These are phyloP conservation scores for Notoglanidium macrostoma DNA, from an alignment of 2,797 vertebrate genomes.

Conservation along the genomic window DNA sequence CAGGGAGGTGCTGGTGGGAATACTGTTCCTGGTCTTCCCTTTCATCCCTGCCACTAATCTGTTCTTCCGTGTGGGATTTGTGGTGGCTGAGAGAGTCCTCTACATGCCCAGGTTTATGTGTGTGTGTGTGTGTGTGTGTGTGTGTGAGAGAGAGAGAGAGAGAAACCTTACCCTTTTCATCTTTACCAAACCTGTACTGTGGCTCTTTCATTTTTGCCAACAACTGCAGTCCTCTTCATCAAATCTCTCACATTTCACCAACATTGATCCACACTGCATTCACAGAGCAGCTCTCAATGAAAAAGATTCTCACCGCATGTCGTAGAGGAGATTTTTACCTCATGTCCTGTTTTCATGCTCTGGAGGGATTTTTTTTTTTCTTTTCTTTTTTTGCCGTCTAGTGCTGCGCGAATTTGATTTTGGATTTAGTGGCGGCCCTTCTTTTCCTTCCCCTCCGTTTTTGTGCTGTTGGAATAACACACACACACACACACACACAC, in stretches of 20 bases:
- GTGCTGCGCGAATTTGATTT: neutral
- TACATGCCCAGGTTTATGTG: constrained; percentile 88
- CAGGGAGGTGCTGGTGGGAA: constrained; percentile 86
- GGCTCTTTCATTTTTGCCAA: neutral
- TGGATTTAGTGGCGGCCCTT: neutral
- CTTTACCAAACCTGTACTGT: neutral
- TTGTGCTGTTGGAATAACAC: neutral
- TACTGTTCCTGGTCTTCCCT: constrained; percentile 92
- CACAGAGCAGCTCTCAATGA: neutral
- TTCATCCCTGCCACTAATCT: constrained; percentile 97
- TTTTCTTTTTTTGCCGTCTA: neutral
- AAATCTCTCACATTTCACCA: neutral
- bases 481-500: neutral
- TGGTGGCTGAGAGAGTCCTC: constrained; percentile 95
- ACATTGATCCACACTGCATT: neutral
- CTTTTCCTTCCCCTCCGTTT: neutral
- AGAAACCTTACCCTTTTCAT: neutral
- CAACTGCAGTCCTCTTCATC: neutral
- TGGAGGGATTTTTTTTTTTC: neutral
- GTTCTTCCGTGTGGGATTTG: constrained; percentile 98
- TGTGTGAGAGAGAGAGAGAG: neutral
- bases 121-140: constrained; percentile 13
- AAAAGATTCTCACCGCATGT: constrained; percentile 7
- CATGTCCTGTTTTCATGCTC: neutral
- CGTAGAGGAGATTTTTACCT: neutral